Conservation (phyloP, 2,888 invertebrate genomes). For the Caenorhabditis panamensis region DNA sequence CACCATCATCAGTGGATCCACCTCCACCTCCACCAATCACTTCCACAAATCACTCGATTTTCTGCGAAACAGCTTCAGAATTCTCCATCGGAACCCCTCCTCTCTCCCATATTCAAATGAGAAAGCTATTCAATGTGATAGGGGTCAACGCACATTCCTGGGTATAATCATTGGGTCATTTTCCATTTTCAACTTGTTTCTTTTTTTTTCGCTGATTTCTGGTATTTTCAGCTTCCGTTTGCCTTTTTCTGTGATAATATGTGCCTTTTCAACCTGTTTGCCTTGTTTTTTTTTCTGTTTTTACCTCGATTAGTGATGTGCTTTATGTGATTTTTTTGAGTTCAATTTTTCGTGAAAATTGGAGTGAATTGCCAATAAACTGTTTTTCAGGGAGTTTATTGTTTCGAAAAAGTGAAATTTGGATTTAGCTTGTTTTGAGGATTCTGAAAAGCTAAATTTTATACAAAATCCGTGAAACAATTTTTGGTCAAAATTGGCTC, state of each 20-base stretch:
- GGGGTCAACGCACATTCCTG: constrained; percentile 53
- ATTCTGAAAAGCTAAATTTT: too few relatives aligned
- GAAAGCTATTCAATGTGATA: constrained; percentile 43
- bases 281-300: too few relatives aligned
- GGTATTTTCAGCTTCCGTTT: background rate
- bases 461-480: too few relatives aligned
- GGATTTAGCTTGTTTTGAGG: too few relatives aligned
- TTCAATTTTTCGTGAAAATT: too few relatives aligned
- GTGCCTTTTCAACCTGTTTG: too few relatives aligned
- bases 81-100: constrained; percentile 42
- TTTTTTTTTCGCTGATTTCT: background rate
- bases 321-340: too few relatives aligned
- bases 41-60: background rate
- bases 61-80: constrained; percentile 45
- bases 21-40: constrained; percentile 7
- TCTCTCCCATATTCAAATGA: constrained; percentile 43
- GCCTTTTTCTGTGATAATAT: background rate
- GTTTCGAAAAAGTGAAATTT: too few relatives aligned
- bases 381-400: too few relatives aligned
- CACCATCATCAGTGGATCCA: constrained; percentile 9
- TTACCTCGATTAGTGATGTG: background rate
- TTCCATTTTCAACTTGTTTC: background rate
- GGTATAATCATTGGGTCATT: constrained; percentile 25
- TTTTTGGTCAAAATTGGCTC: too few relatives aligned
- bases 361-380: too few relatives aligned